Base-by-base conservation (phyloP, 2,113 vertebrate species). In the Ia io region DNA sequence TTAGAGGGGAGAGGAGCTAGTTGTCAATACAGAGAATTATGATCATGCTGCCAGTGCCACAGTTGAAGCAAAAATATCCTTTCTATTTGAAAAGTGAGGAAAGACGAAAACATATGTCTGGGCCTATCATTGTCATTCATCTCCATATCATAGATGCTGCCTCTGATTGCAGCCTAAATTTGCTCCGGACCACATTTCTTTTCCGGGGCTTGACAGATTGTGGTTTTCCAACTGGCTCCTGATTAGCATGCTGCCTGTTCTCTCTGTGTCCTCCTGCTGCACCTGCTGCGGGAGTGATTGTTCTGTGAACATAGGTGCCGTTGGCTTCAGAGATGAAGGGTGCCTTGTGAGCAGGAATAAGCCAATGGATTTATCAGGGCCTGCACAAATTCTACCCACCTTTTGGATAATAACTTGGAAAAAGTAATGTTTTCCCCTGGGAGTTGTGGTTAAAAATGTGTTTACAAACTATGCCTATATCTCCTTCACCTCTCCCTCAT, bases 271-370 rank as follows among this genome's bases (percentile, higher is more conserved):
- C 35, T 86, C 94, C 63, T 4, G 1, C 30, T 84, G 42, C 25
- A 42, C 78, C 88, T 95, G 77, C 85, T 95, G 78, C 47, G 94
- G 79, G 59, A 63, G 85, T 76, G 94, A 96, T 90, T 92, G 90
- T 56, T 94, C 91, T 90, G 88, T 83, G 88, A 70, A 9, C 69
- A 2, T 22, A 86, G 85, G 90, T 83, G 88, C 71, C 47, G 14
- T 51, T 82, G 77, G 82, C 40, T 73, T 92, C 56, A 78, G 71
- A 96, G 85, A 90, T 69, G 88, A 93, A 86, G 71, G 51, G 20
- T 1, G 4, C 42, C 22, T 37, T 70, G 73, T 90, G 85, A 86
- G 74, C 28, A 76, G 92, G 92, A 79, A 92, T 92, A 95, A 88
- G 83, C 73, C 78, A 70, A 78, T 73, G 47, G 32, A n/a, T 82